Evolutionary conservation across 1,140 invertebrate genomes (phyloP), one percentile per base, ranked within the genome.

Genomic region (Brachionus asplanchnoidis): DNA sequence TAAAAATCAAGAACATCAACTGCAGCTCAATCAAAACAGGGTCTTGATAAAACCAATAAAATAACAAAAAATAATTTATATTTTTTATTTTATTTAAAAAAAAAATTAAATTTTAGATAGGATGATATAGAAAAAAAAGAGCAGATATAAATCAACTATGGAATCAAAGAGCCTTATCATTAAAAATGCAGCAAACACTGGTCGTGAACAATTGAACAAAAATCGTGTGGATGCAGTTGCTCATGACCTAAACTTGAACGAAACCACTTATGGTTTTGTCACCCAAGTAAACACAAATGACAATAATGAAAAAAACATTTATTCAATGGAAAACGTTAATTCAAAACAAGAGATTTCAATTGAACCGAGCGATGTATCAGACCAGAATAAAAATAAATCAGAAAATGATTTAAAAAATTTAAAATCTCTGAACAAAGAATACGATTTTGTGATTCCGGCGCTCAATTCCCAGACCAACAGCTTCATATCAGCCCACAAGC

Each of bases 181-280:
- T 6, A 60, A 17, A 8, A 60, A 60, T 2, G 1, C 46, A 20
- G 8, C n/a, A 60, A 20, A 26, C 8, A 9, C 17, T 23, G 17
- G 53, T 23, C 3, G n/a, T 20, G n/a, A 60, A 9, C 7, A 23
- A 5, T 17, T 73, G 40, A 73, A 5, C 17, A 73, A 42, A 73
- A 73, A 36, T 32, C 26, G 36, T 36, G 4, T 12, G 11, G 36
- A 60, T 50, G n/a, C 40, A 36, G 26, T n/a, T 0, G 23, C 46
- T 20, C 44, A 26, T 42, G n/a, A 82, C 28, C 26, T 82, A 65
- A 82, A 82, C 44, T 17, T 82, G 17, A 68, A 82, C 20, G 53
- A 82, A 82, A 26, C 12, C 5, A 82, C 53, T 14, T 14, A 66
- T 36, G 79, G 79, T 36, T 82, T 82, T 68, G 79, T 46, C 8